These are phyloP conservation scores for Xestia sexstrigata DNA, from an alignment of 2,888 invertebrate species.

Conservation along the genomic window DNA sequence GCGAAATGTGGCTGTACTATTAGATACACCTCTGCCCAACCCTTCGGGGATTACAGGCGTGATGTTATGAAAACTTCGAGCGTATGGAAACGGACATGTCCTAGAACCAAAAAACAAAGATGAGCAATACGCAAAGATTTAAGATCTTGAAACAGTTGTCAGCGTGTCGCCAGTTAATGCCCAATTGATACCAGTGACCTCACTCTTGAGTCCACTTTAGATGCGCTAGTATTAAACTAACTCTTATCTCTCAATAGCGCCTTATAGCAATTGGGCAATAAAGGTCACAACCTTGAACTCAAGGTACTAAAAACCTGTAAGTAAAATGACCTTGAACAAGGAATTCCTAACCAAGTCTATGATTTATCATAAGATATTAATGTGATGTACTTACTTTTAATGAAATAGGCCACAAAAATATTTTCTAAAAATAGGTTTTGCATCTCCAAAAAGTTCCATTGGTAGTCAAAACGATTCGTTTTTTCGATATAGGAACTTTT, in stretches of 20 bases:
- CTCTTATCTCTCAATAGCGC: conserved; percentile 23
- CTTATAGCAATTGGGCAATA: conserved; percentile 34
- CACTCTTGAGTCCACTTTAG: conserved; percentile 25
- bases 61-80: too few relatives aligned
- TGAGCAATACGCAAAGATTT: not conserved
- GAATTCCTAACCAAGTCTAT: conserved; percentile 26
- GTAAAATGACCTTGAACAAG: conserved; percentile 34
- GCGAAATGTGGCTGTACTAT: too few relatives aligned
- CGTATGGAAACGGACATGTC: not conserved
- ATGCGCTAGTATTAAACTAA: conserved; percentile 18
- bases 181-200: conserved; percentile 24
- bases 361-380: not conserved
- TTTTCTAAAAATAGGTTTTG: not conserved
- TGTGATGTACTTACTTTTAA: not conserved
- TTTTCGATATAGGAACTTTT: conserved; percentile 29
- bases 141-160: conserved; percentile 7
- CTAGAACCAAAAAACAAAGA: not conserved
- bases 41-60: too few relatives aligned
- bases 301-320: conserved; percentile 55
- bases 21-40: too few relatives aligned
- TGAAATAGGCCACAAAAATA: not conserved
- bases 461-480: not conserved
- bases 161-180: not conserved
- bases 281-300: conserved; percentile 50
- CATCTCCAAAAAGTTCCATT: not conserved